Base-by-base conservation (phyloP, 2,888 invertebrate species). In the Drosophila yooni region DNA sequence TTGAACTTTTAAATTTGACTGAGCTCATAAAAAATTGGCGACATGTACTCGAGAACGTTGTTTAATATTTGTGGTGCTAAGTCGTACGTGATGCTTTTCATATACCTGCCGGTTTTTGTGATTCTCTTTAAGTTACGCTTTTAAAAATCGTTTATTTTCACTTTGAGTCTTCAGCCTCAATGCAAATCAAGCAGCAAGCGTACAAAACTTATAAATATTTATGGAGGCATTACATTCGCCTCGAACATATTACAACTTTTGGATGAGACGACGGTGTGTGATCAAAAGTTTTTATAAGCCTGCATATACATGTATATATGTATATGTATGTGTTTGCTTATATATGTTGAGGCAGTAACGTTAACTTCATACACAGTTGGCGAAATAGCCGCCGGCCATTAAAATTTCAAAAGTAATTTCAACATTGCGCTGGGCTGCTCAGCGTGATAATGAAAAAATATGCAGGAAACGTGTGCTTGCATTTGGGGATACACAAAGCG, bases 401-500 rank as follows among this genome's bases (percentile, higher is more conserved):
- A 73, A 83, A 82, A 82, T 86, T 83, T 83, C 65, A 78, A 82
- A 83, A 83, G 84, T 80, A 77, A 83, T 83, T 80, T 82, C 66
- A 62, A 70, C 67, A 83, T 82, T 83, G 65, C 54, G 52, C 51
- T 59, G 62, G 70, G 69, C 52, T 59, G 61, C 72, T 68, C 62
- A 54, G 54, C 50, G 61, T 56, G 77, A 68, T 74, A 77, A 82
- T 81, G 68, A 68, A 76, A 54, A 50, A 31, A 50, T 51, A 68
- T 70, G 57, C 43, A 57, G 48, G 48, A 65, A 71, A 65, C 67
- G 68, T 76, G 63, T 72, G 51, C 53, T 68, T 67, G 43, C 61
- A 79, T 59, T 74, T 59, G 64, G 67, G 69, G 15, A 57, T 69
- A 74, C 54, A 46, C 29, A 34, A 4, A 51, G 18, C 21, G 53